Evolutionary conservation across 2,888 invertebrate genomes (phyloP).

Genomic region (Amitus sp.): DNA sequence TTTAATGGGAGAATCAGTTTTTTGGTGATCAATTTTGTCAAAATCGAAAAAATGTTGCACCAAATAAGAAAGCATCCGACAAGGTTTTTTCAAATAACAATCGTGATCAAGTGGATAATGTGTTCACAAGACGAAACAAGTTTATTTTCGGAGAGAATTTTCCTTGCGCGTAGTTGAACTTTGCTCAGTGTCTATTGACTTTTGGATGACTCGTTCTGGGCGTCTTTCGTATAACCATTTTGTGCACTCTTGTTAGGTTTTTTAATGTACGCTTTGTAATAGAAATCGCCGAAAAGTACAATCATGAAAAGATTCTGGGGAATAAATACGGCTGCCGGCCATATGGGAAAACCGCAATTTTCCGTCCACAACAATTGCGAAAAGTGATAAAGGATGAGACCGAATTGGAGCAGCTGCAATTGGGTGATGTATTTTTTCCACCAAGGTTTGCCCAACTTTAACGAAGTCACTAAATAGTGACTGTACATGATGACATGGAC

Average conservation of each 20-base stretch:
- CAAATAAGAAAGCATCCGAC: too few species aligned
- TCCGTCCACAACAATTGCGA: conserved; percentile 64
- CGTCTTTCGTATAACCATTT: conserved; percentile 41
- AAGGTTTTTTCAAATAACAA: too few species aligned
- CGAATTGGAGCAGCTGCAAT: conserved; percentile 81
- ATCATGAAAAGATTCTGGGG: conserved; percentile 77
- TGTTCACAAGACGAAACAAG: too few species aligned
- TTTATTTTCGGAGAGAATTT: too few species aligned
- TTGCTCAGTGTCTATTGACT: conserved; percentile 37
- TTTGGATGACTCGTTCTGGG: conserved; percentile 45
- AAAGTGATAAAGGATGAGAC: conserved; percentile 70
- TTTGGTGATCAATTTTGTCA: too few species aligned
- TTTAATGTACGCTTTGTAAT: conserved; percentile 71
- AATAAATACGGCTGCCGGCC: conserved; percentile 69
- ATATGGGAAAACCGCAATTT: conserved; percentile 72
- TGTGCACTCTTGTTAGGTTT: conserved; percentile 31
- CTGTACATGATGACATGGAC: conserved; percentile 86
- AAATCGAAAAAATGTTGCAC: too few species aligned
- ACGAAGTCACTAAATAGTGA: conserved; percentile 79
- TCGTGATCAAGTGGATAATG: too few species aligned
- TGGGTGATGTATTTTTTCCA: conserved; percentile 90
- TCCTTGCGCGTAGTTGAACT: too few species aligned
- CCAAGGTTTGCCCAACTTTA: conserved; percentile 73
- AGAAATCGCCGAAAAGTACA: conserved; percentile 75
- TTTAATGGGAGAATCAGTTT: too few species aligned